These are phyloP conservation scores for Acanthiza pusilla DNA, from an alignment of 2,797 vertebrate genomes.

Conservation along the genomic window DNA sequence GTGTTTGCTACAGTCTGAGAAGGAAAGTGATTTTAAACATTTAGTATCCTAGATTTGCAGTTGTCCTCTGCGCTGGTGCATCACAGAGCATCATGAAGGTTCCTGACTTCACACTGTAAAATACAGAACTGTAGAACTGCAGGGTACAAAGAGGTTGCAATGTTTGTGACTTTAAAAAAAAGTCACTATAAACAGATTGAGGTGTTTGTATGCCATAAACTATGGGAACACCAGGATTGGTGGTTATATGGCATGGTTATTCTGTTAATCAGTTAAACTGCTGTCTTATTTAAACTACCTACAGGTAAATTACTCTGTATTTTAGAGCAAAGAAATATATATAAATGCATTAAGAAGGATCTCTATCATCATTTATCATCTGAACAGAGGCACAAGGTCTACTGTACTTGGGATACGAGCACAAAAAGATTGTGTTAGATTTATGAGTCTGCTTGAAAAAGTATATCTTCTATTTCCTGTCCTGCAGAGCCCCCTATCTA, in stretches of 20 bases:
- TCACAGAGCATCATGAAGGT: slow-evolving; percentile 25
- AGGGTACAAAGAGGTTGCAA: slow-evolving; percentile 12
- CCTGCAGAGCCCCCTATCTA: slow-evolving; percentile 68
- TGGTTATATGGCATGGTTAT: neutral
- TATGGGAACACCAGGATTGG: neutral
- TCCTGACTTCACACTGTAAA: slow-evolving; percentile 47
- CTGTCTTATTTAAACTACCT: slow-evolving; percentile 43
- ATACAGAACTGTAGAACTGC: slow-evolving; percentile 28
- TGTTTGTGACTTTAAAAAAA: slow-evolving; percentile 44
- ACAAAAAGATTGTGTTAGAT: slow-evolving; percentile 8
- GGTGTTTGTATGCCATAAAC: neutral
- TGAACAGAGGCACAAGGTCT: slow-evolving; percentile 37
- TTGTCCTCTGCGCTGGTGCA: slow-evolving; percentile 31
- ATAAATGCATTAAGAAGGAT: slow-evolving; percentile 52
- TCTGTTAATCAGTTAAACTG: neutral
- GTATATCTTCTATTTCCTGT: slow-evolving; percentile 21
- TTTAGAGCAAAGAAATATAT: slow-evolving; percentile 1
- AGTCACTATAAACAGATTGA: slow-evolving; percentile 1
- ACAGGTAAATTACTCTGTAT: slow-evolving; percentile 34
- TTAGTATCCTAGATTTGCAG: slow-evolving; percentile 64
- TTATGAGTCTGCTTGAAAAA: slow-evolving; percentile 16
- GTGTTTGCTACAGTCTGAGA: neutral
- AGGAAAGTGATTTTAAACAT: slow-evolving; percentile 56
- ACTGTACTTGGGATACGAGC: slow-evolving; percentile 5
- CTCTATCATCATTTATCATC: slow-evolving; percentile 55